phyloP scores from a whole-genome alignment of 2,797 vertebrate species.

The Macrochelys suwanniensis region DNA sequence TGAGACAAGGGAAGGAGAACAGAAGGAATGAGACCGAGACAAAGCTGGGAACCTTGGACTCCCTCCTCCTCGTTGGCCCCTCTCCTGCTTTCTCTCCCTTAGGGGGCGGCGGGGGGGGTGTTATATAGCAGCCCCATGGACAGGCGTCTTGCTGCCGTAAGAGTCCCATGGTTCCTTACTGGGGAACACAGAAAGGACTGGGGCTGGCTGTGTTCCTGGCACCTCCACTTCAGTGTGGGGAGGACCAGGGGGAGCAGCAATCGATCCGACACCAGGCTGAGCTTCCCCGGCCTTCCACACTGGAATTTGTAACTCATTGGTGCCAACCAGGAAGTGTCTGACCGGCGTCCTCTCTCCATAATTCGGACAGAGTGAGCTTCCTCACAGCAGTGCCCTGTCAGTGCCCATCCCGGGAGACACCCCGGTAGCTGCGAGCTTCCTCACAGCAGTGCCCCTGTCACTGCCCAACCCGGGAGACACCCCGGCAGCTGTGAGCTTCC shows the following conservation, averaged over 20 bases:
- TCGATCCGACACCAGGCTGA: background rate
- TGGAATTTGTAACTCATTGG: background rate
- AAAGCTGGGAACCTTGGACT: accelerated
- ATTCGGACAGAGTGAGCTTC: background rate
- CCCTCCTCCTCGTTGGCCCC: background rate
- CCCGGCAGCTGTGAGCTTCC: background rate
- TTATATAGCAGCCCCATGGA: background rate
- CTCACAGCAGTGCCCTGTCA: background rate
- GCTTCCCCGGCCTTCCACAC: background rate
- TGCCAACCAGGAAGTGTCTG: background rate
- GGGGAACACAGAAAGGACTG: background rate
- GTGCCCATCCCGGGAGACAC: background rate
- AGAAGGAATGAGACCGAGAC: accelerated
- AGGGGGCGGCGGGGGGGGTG: background rate
- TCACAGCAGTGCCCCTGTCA: background rate
- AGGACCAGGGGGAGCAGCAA: background rate
- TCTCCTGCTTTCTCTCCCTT: background rate
- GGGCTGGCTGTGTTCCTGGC: background rate
- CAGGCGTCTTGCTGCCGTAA: constrained; percentile 40
- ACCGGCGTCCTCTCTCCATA: background rate
- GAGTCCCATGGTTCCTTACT: constrained; percentile 27
- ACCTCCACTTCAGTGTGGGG: constrained; percentile 4
- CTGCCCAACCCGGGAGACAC: background rate
- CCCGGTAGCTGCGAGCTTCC: background rate
- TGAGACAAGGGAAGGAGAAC: accelerated